Conservation (phyloP, 1,140 invertebrate species). For the Euura lappo region DNA sequence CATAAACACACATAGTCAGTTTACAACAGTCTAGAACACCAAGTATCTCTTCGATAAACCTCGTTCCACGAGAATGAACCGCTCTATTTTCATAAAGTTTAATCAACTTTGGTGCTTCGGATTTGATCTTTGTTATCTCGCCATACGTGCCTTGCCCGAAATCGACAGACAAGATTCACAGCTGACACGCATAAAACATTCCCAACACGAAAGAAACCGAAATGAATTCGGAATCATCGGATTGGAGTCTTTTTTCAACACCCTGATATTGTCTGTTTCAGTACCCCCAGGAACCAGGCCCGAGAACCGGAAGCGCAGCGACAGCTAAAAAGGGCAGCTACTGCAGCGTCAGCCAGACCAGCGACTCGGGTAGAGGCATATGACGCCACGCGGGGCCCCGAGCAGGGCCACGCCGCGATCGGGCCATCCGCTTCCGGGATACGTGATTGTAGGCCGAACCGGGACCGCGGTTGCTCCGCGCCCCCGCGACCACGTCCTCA, state of each 20-base stretch:
- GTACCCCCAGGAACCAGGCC: conserved; percentile 43
- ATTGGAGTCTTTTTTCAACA: conserved; percentile 10
- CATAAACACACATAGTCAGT: not conserved
- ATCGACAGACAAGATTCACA: not conserved
- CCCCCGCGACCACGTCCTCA: not conserved
- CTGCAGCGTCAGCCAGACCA: conserved; percentile 55
- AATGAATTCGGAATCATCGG: too few species aligned
- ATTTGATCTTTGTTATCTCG: not conserved
- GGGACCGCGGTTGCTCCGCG: not conserved
- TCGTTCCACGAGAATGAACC: not conserved
- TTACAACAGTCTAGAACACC: not conserved
- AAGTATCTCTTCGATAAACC: not conserved
- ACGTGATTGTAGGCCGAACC: conserved; percentile 44
- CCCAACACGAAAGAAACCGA: too few species aligned
- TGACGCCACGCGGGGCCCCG: conserved; percentile 54
- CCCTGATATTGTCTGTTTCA: conserved; percentile 40
- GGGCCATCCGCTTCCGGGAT: conserved; percentile 54
- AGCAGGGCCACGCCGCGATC: conserved; percentile 47
- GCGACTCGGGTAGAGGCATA: conserved; percentile 47
- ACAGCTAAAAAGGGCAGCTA: conserved; percentile 53
- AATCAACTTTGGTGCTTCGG: not conserved
- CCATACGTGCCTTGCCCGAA: not conserved
- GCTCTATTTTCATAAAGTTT: not conserved
- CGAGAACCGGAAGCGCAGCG: conserved; percentile 44
- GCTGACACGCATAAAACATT: too few species aligned